phyloP scores from a whole-genome alignment of 2,797 vertebrate species.

The Lateolabrax maculatus region DNA sequence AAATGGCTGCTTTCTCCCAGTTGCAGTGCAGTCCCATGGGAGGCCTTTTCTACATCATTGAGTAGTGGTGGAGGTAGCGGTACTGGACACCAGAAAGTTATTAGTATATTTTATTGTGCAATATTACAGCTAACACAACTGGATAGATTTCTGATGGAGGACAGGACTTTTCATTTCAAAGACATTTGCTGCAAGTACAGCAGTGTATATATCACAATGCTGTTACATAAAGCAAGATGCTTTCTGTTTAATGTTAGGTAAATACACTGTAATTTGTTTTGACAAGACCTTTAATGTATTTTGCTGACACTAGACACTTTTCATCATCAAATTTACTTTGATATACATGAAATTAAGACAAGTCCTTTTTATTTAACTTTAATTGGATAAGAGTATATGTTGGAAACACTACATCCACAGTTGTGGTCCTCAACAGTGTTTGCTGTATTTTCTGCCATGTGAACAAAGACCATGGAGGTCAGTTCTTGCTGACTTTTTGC shows the following conservation, averaged over 20 bases:
- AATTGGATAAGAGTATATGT: conserved; percentile 54
- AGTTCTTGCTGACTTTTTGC: conserved; percentile 5
- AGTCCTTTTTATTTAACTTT: conserved; percentile 62
- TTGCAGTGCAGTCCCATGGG: conserved; percentile 54
- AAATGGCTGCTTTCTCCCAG: conserved; percentile 35
- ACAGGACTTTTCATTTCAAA: conserved; percentile 48
- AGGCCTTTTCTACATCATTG: conserved; percentile 48
- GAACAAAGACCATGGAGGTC: conserved; percentile 36
- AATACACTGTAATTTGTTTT: conserved; percentile 78
- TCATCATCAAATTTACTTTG: conserved; percentile 60
- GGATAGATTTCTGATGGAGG: conserved; percentile 45
- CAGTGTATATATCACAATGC: conserved; percentile 45
- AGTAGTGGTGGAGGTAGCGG: conserved; percentile 32
- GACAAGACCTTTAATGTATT: conserved; percentile 72
- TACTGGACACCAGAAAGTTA: conserved; percentile 51
- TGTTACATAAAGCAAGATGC: conserved; percentile 46
- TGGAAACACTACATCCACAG: conserved; percentile 53
- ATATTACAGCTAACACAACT: conserved; percentile 74
- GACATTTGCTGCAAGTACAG: conserved; percentile 52
- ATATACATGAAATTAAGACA: conserved; percentile 48
- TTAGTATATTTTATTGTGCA: conserved; percentile 75
- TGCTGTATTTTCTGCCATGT: conserved; percentile 46
- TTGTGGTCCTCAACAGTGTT: conserved; percentile 43
- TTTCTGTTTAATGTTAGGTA: conserved; percentile 60
- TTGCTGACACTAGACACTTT: conserved; percentile 76